phyloP scores from a whole-genome alignment of 1,140 invertebrate species.

The Octopus bimaculoides region DNA sequence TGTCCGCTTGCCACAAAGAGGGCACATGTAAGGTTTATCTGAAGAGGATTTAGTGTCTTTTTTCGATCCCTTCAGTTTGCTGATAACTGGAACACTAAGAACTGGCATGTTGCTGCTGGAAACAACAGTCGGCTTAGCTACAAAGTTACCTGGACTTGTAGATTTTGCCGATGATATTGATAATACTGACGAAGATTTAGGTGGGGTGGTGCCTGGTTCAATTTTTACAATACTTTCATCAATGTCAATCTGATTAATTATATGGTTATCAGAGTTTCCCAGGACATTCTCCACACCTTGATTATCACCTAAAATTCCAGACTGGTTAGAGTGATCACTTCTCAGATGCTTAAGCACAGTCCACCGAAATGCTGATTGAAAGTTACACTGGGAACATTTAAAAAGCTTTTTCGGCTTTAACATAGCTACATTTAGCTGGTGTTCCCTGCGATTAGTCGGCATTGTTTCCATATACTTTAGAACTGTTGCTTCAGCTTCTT shows the following conservation, averaged over 20 bases:
- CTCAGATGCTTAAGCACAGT: conserved; percentile 84
- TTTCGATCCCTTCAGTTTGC: conserved; percentile 23
- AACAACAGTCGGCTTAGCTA: neutral
- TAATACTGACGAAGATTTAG: neutral
- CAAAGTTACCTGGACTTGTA: neutral
- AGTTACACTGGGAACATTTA: conserved; percentile 80
- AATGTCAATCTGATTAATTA: neutral
- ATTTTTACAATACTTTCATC: neutral
- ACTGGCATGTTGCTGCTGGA: neutral
- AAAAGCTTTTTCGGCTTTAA: conserved; percentile 22
- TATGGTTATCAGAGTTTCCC: neutral
- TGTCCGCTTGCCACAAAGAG: conserved; percentile 42
- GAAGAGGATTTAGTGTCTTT: conserved; percentile 16
- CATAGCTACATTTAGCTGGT: conserved; percentile 34
- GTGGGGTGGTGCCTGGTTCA: neutral
- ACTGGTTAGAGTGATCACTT: neutral
- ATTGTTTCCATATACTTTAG: conserved; percentile 44
- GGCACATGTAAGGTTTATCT: conserved; percentile 41
- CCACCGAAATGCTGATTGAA: conserved; percentile 72
- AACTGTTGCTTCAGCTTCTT: conserved; percentile 54
- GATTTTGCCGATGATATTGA: neutral
- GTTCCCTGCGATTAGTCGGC: conserved; percentile 40
- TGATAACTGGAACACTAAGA: conserved; percentile 14
- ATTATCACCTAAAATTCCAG: neutral
- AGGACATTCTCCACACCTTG: neutral